Evolutionary conservation across 2,888 invertebrate species (phyloP).

Genomic region (Drosophila kambysellisi): DNA sequence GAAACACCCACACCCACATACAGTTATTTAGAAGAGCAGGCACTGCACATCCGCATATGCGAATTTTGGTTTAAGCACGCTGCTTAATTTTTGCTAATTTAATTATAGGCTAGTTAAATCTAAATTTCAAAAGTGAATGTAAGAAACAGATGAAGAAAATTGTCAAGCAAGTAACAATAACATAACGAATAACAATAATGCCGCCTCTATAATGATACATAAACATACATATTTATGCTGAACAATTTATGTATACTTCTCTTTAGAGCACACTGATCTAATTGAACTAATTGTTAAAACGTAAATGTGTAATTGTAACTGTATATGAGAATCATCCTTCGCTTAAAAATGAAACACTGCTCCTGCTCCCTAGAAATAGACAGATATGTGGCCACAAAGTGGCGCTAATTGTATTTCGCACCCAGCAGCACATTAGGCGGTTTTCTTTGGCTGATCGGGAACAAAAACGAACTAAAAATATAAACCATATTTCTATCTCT

Average conservation of each 20-base stretch:
- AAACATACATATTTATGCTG: slow-evolving; percentile 67
- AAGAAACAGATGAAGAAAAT: slow-evolving; percentile 19
- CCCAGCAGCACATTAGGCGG: slow-evolving; percentile 25
- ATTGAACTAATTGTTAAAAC: slow-evolving; percentile 63
- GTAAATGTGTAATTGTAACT: slow-evolving; percentile 56
- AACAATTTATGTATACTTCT: slow-evolving; percentile 68
- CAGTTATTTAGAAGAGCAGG: slow-evolving; percentile 5
- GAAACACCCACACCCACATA: not conserved
- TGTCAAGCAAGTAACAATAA: slow-evolving; percentile 54
- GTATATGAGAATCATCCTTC: slow-evolving; percentile 33
- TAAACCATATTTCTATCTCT: slow-evolving; percentile 22
- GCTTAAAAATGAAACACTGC: slow-evolving; percentile 26
- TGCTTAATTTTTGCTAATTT: slow-evolving; percentile 63
- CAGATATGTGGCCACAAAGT: slow-evolving; percentile 44
- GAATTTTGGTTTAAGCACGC: slow-evolving; percentile 31
- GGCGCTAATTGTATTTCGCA: slow-evolving; percentile 31
- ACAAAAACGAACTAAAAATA: slow-evolving; percentile 4
- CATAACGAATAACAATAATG: slow-evolving; percentile 74
- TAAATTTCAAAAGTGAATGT: slow-evolving; percentile 41
- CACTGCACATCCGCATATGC: slow-evolving; percentile 3
- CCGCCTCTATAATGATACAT: slow-evolving; percentile 66
- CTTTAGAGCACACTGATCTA: slow-evolving; percentile 54
- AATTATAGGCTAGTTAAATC: slow-evolving; percentile 78
- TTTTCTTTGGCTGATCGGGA: slow-evolving; percentile 25
- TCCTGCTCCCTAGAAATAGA: slow-evolving; percentile 19